phyloP scores from a whole-genome alignment of 2,888 invertebrate genomes.

The Cheilosia pagana region DNA sequence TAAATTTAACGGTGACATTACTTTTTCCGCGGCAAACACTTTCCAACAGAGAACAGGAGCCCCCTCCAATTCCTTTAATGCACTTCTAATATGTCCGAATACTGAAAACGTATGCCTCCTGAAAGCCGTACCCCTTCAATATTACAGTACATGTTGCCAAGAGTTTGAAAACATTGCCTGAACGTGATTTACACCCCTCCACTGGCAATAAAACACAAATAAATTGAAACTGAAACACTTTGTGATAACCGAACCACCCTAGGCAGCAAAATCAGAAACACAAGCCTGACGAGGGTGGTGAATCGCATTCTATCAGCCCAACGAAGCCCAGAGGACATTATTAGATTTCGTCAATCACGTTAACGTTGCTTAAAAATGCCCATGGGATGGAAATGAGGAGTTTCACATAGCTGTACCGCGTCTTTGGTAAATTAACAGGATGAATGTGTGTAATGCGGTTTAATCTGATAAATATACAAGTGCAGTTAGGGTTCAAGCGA shows the following conservation, averaged over 20 bases:
- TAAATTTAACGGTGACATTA: slow-evolving; percentile 38
- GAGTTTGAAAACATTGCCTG: slow-evolving; percentile 4
- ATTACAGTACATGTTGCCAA: not conserved
- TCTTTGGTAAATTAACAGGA: slow-evolving; percentile 43
- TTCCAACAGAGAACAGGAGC: not conserved
- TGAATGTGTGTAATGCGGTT: slow-evolving; percentile 58
- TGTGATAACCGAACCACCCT: slow-evolving; percentile 37
- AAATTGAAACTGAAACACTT: slow-evolving; percentile 51
- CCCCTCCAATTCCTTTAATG: slow-evolving; percentile 31
- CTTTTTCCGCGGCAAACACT: slow-evolving; percentile 1
- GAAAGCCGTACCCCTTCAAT: not conserved
- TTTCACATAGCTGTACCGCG: slow-evolving; percentile 7
- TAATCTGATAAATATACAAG: slow-evolving; percentile 58
- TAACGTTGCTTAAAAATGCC: slow-evolving; percentile 47
- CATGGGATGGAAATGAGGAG: slow-evolving; percentile 33
- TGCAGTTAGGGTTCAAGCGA: slow-evolving; percentile 43
- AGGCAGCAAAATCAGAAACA: slow-evolving; percentile 21
- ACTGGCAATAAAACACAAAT: slow-evolving; percentile 33
- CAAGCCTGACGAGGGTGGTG: slow-evolving; percentile 42
- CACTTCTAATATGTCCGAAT: slow-evolving; percentile 47
- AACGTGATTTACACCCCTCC: slow-evolving; percentile 17
- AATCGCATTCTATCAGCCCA: slow-evolving; percentile 26
- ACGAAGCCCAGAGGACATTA: slow-evolving; percentile 36
- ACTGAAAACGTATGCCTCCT: slow-evolving; percentile 51
- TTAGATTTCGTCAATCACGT: slow-evolving; percentile 61